These are phyloP conservation scores for Battus philenor DNA, from an alignment of 1,140 invertebrate species.

Conservation along the genomic window DNA sequence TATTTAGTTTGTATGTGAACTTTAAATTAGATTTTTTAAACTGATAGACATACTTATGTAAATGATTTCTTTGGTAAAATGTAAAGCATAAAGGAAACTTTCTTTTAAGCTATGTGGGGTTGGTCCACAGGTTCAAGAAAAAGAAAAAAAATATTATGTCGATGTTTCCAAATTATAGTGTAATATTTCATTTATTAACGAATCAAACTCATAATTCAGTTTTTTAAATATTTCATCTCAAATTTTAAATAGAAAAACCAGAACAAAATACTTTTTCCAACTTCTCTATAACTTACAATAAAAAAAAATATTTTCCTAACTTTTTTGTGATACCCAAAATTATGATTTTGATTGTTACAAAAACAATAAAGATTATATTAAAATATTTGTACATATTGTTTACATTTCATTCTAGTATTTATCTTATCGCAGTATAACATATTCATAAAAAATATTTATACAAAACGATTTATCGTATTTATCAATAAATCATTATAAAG, in stretches of 20 bases:
- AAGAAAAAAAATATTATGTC: conserved; percentile 22
- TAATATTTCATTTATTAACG: background rate
- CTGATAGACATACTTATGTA: conserved; percentile 52
- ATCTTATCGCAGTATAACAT: too few relatives aligned
- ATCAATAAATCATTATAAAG: too few relatives aligned
- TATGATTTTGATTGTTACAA: too few relatives aligned
- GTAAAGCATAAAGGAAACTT: conserved; percentile 58
- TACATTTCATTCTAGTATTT: too few relatives aligned
- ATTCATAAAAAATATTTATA: too few relatives aligned
- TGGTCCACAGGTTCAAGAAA: conserved; percentile 31
- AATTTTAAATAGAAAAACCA: background rate
- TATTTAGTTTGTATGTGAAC: conserved; percentile 74
- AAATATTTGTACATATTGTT: too few relatives aligned
- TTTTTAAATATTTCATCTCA: background rate
- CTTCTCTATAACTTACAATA: too few relatives aligned
- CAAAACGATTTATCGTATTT: too few relatives aligned
- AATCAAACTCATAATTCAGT: background rate
- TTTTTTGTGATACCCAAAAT: too few relatives aligned
- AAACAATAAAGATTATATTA: too few relatives aligned
- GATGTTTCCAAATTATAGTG: background rate
- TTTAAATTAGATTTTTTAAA: conserved; percentile 69
- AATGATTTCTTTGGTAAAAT: conserved; percentile 62
- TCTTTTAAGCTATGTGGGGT: conserved; percentile 62
- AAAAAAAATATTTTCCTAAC: too few relatives aligned
- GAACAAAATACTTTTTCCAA: too few relatives aligned